Base-by-base conservation (phyloP, 2,888 invertebrate species). In the Epiblema foenella region DNA sequence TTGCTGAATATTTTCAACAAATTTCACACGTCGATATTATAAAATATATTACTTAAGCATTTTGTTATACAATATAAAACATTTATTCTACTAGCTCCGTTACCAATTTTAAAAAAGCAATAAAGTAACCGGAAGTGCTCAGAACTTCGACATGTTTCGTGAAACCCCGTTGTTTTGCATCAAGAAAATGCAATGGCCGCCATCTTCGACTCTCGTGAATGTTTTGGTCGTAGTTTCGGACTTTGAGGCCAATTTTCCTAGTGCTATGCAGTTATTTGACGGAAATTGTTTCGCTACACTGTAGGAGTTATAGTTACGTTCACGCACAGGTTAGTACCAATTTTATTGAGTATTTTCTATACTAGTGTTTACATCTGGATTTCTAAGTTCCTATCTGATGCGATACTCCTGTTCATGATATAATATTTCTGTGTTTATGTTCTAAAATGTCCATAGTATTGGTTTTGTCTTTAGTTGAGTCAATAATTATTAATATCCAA, bases 151-250 rank as follows among this genome's bases (percentile, higher is more conserved):
- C 89, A 88, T 89, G 89, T 89, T 91, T 88, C 89, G 85, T 89
- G 91, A 90, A 89, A 89, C 92, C 93, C 93, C 93, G 93, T 90
- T 93, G 93, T 93, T 96, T 96, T 96, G 96, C 96, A 96, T 96
- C 96, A 95, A 94, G 95, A 95, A 95, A 95, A 95, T 93, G 95
- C 94, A 96, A 96, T 96, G 96, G 96, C 96, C 96, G 96, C 96
- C 96, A 96, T 96, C 95, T 96, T 96, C 96, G 95, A 95, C 94
- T 96, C 95, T 95, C 95, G 95, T 95, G 95, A 95, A 95, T 96
- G 95, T 96, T 96, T 96, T 96, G 95, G 94, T 93, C 93, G 92
- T 92, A 93, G 91, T 93, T 92, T 85, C 88, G 83, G 78, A 90
- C 86, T 92, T 89, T 93, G 86, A 91, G 85, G 88, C 84, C 79